phyloP scores from a whole-genome alignment of 2,113 vertebrate genomes.

The Plotosus lineatus region DNA sequence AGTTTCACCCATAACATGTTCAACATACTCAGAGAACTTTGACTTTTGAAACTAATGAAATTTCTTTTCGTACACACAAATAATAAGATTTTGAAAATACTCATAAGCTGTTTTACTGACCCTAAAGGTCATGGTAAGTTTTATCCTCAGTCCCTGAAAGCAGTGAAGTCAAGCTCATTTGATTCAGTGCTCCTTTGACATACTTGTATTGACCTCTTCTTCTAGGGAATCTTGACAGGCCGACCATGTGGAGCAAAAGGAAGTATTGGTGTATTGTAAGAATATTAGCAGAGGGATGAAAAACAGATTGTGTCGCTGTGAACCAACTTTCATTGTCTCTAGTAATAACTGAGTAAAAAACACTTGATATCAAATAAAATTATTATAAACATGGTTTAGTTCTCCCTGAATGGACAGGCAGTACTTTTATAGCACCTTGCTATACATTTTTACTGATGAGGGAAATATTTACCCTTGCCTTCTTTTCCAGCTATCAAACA shows the following conservation, averaged over 20 bases:
- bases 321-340: neutral
- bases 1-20: neutral
- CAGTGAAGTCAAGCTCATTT: constrained; percentile 66
- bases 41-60: neutral
- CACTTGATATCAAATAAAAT: neutral
- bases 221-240: constrained; percentile 56
- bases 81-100: neutral
- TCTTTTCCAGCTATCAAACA: neutral
- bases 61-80: neutral
- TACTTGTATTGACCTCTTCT: constrained; percentile 64
- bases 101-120: constrained; percentile 52
- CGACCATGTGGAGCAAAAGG: constrained; percentile 63
- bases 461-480: neutral
- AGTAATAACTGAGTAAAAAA: neutral
- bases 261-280: constrained; percentile 33
- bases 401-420: neutral
- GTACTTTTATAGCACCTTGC: neutral
- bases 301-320: neutral
- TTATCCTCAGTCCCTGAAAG: constrained; percentile 45
- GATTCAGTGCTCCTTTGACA: constrained; percentile 61
- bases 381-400: constrained; percentile 1
- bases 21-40: constrained; percentile 5
- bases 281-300: constrained; percentile 44
- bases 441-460: constrained; percentile 14
- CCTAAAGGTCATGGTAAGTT: constrained; percentile 52